Base-by-base conservation (phyloP, 2,888 invertebrate species). In the Nymphalis polychloros region DNA sequence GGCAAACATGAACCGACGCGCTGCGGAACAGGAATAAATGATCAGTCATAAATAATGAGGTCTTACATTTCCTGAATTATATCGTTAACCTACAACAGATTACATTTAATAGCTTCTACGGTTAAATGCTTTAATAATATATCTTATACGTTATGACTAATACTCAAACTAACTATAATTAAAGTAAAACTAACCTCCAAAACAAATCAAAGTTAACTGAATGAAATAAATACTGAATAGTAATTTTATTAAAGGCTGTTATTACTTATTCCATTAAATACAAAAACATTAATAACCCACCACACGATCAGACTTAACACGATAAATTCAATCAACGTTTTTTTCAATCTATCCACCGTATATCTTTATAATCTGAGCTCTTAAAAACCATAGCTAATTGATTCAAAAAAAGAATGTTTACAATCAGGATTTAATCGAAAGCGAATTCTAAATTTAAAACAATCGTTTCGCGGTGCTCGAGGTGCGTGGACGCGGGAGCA, bases 401-500 rank as follows among this genome's bases (percentile, higher is more conserved):
- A 69, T 63, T 71, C 46, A 66, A 67, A 70, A 70, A 68, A 63
- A 68, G 67, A 64, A 61, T 65, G 61, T 60, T 71, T 19, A 69
- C 61, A 68, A 71, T 69, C 68, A 64, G 62, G 27, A 57, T 68
- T 61, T 71, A 68, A 68, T 65, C 70, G 67, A 68, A 67, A 68
- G 71, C 68, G 61, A 71, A 70, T 74, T 74, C 67, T 66, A 70
- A 67, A 74, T 72, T 72, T 67, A 65, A 73, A 77, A 73, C 75
- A 73, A 75, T 77, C 73, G 74, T 73, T 77, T 72, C 74, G 77
- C 79, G 76, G 73, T 69, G 75, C 64, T 68, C 70, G 72, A 70
- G 69, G 68, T 74, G 76, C 73, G 76, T 73, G 78, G 76, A 73
- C 78, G 77, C 81, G 82, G 88, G 85, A 84, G 89, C 89, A 83